These are phyloP conservation scores for Patagioenas fasciata DNA, from an alignment of 2,113 vertebrate species.

Conservation along the genomic window DNA sequence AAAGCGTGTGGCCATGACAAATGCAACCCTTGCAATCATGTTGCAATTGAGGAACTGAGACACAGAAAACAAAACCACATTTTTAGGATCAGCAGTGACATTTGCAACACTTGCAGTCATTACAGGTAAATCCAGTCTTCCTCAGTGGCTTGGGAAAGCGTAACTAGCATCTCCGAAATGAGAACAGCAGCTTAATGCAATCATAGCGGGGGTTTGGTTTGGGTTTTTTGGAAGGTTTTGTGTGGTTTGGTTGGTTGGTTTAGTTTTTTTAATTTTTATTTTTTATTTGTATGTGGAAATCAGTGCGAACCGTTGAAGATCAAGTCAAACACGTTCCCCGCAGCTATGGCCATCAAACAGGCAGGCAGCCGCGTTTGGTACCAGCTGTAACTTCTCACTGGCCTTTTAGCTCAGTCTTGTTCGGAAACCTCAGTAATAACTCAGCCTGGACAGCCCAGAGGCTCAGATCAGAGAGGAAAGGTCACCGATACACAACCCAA, in stretches of 20 bases:
- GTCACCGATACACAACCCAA: background rate
- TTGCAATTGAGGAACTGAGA: too few species aligned
- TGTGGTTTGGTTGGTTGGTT: too few species aligned
- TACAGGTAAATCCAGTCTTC: background rate
- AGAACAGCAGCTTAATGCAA: background rate
- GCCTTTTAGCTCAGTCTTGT: background rate
- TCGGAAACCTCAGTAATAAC: background rate
- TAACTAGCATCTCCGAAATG: background rate
- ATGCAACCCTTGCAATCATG: background rate
- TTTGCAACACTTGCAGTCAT: background rate
- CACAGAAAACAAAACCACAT: too few species aligned
- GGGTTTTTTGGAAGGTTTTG: background rate
- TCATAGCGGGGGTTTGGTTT: accelerated
- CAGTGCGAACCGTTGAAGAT: background rate
- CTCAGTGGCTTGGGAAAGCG: background rate
- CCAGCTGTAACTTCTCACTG: background rate
- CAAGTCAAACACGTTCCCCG: background rate
- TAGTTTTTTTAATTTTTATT: background rate
- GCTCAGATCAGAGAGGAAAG: background rate
- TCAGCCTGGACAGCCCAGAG: background rate
- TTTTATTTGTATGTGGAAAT: background rate
- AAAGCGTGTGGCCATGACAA: accelerated
- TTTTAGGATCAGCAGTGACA: too few species aligned
- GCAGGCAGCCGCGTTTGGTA: background rate
- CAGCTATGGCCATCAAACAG: background rate